Conservation (phyloP, 2,797 vertebrate species). For the Babyrousa celebensis region DNA sequence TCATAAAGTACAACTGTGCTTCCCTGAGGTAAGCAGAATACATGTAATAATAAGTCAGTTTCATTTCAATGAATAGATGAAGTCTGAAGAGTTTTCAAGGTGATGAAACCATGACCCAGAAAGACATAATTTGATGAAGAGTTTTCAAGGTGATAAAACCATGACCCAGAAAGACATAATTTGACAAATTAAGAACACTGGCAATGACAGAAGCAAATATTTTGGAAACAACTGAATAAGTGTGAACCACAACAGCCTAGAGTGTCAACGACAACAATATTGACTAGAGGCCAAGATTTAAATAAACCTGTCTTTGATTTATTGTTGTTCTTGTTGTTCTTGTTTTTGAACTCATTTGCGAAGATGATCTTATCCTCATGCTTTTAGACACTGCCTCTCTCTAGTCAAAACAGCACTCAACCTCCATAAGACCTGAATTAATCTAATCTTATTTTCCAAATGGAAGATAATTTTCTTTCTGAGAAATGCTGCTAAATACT, state of each 20-base stretch:
- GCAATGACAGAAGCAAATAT: constrained; percentile 68
- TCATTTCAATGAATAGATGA: constrained; percentile 39
- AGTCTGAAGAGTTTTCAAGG: constrained; percentile 61
- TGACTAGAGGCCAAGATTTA: constrained; percentile 74
- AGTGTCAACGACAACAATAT: constrained; percentile 62
- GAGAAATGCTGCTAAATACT: constrained; percentile 75
- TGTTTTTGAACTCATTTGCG: constrained; percentile 64
- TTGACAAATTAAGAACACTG: constrained; percentile 74
- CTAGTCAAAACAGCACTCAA: constrained; percentile 65
- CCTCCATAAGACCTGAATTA: constrained; percentile 64
- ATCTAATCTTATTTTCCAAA: constrained; percentile 76
- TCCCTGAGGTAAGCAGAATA: constrained; percentile 21
- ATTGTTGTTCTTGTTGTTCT: constrained; percentile 68
- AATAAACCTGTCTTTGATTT: constrained; percentile 78
- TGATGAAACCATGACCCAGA: constrained; percentile 57
- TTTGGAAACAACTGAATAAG: constrained; percentile 73
- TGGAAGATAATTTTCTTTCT: constrained; percentile 72
- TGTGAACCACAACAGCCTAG: constrained; percentile 35
- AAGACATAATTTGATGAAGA: constrained; percentile 63
- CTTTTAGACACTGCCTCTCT: constrained; percentile 48
- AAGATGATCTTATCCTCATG: constrained; percentile 69
- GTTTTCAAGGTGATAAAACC: constrained; percentile 53
- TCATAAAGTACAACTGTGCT: background rate
- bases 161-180: constrained; percentile 67
- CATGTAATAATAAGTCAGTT: background rate